Base-by-base conservation (phyloP, 1,140 invertebrate species). In the Leptopilina boulardi region DNA sequence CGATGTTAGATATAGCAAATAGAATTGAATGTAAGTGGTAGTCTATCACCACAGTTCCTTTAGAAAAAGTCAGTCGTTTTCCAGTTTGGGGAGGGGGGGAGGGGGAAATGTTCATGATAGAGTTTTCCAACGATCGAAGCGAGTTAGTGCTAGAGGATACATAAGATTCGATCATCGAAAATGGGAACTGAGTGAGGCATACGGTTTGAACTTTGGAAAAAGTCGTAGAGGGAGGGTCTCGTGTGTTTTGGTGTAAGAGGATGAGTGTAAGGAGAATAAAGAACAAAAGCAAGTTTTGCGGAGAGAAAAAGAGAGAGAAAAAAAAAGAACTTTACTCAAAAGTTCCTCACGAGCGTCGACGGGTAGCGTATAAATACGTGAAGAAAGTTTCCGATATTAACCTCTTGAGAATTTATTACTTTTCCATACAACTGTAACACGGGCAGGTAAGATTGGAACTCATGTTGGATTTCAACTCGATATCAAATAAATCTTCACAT, bases 381-480 rank as follows among this genome's bases (percentile, higher is more conserved):
- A 30, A 26, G 59, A 66, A 66, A 66, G 59, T 66, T 66, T 66
- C 26, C 23, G 59, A 66, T 66, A 66, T 66, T 66, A 66, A 66
- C 59, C 59, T 66, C 59, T 66, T 66, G 26, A 66, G 59, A 66
- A 66, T 66, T 66, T 66, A 66, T 66, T 66, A 66, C 59, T 66
- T 66, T 66, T 15, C 59, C 26, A 66, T 66, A 66, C 26, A 66
- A 66, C 59, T 66, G 23, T 66, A 66, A 66, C 59, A 66, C 59
- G 13, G 3, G 13, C 15, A 66, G 59, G 59, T 66, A 30, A 66
- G 59, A 66, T 66, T 66, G 59, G 23, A 66, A 26, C 59, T 34
- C 26, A 66, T 66, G 59, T 66, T 34, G 59, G 59, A 34, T 26
- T 30, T 30, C 11, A 18, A 66, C 59, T n/a, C 23, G 26, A 15